A percentile compares a stretch with the other conserved stretches of the same genome.
Conservation (phyloP, 2,888 invertebrate species). For the Leptopterna dolabrata region DNA sequence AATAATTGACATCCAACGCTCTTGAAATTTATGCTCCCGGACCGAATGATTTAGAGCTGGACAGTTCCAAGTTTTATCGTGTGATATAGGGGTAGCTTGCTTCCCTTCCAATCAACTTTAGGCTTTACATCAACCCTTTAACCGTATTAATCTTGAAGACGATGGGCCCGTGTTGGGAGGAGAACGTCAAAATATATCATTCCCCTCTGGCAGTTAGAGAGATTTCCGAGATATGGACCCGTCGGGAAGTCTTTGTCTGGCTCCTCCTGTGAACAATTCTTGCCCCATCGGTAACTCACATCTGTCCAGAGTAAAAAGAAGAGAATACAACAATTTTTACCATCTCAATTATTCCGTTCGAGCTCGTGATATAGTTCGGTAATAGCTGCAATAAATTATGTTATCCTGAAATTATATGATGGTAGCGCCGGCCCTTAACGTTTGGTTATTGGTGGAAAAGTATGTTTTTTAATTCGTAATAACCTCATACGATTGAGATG, state of each 20-base stretch:
- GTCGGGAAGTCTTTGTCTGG: constrained; percentile 52
- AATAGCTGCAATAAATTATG: too few species aligned
- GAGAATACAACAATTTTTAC: background rate
- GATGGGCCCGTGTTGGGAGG: constrained; percentile 45
- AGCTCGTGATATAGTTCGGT: background rate
- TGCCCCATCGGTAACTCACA: constrained; percentile 19
- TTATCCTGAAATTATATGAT: too few species aligned
- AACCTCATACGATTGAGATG: too few species aligned
- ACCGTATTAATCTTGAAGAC: constrained; percentile 54
- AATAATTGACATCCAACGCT: constrained; percentile 52
- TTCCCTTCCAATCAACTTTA: constrained; percentile 55
- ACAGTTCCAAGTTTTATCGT: constrained; percentile 55
- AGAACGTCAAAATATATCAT: constrained; percentile 54
- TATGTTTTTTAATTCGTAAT: too few species aligned
- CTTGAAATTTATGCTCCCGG: constrained; percentile 46
- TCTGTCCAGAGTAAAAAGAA: background rate
- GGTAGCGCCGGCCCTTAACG: too few species aligned
- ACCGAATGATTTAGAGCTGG: constrained; percentile 48
- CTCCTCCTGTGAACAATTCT: constrained; percentile 26
- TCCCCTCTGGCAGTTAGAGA: constrained; percentile 50
- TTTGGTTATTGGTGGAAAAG: background rate
- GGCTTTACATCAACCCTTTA: constrained; percentile 55
- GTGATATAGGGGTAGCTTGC: constrained; percentile 54
- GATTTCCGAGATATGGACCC: constrained; percentile 53
- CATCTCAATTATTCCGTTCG: background rate